phyloP scores from a whole-genome alignment of 1,140 invertebrate species.

The Pissodes strobi region DNA sequence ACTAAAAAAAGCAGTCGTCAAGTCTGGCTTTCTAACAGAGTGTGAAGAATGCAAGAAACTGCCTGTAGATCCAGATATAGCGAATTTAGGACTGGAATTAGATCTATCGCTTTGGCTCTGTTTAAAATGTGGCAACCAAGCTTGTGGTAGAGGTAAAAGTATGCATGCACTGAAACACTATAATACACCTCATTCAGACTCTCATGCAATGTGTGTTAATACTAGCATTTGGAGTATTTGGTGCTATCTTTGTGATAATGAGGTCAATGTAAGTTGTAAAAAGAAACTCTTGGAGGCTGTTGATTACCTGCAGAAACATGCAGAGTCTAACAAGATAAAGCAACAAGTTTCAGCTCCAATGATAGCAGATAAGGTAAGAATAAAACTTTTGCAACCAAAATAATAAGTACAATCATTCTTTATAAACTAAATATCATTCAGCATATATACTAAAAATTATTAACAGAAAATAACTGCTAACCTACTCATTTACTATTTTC shows the following conservation, averaged over 20 bases:
- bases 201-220: conserved; percentile 75
- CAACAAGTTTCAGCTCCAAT: conserved; percentile 19
- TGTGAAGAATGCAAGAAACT: conserved; percentile 66
- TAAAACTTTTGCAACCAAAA: neutral
- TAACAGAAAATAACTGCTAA: neutral
- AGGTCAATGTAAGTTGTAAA: conserved; percentile 61
- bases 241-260: conserved; percentile 72
- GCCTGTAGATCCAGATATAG: conserved; percentile 47
- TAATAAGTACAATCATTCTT: too few species aligned
- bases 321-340: conserved; percentile 30
- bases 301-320: conserved; percentile 65
- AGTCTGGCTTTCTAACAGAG: conserved; percentile 61
- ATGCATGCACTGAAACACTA: conserved; percentile 80
- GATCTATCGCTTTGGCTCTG: conserved; percentile 71
- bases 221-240: conserved; percentile 73
- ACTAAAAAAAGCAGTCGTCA: conserved; percentile 66
- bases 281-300: conserved; percentile 69
- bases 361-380: conserved; percentile 27
- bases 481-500: too few species aligned
- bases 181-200: conserved; percentile 73
- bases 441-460: neutral
- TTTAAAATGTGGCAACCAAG: conserved; percentile 72
- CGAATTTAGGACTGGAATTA: conserved; percentile 60
- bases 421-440: neutral
- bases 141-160: conserved; percentile 72